phyloP scores from a whole-genome alignment of 2,797 vertebrate genomes.

The Scarus forsteni region DNA sequence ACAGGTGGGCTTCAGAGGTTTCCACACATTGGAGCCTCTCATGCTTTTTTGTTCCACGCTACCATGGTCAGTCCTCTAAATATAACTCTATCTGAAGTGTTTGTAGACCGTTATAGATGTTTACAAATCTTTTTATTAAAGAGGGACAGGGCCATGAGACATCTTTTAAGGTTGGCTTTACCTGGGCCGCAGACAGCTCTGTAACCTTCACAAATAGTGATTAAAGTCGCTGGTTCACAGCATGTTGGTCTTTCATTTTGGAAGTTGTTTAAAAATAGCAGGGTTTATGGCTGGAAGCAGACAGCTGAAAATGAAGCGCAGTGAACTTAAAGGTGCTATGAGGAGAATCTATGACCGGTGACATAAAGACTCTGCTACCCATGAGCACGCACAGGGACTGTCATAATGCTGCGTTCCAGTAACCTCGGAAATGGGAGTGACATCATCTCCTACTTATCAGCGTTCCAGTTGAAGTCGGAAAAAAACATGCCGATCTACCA shows the following conservation, averaged over 20 bases:
- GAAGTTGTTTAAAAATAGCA: not conserved
- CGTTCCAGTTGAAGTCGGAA: no score
- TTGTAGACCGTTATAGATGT: constrained; percentile 10
- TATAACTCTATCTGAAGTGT: not conserved
- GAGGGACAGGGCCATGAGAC: not conserved
- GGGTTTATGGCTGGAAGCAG: not conserved
- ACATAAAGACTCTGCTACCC: no score
- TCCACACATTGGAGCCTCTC: not conserved
- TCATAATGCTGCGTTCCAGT: no score
- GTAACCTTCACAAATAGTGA: constrained; percentile 7
- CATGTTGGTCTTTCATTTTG: not conserved
- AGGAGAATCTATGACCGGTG: no score
- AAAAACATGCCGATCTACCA: no score
- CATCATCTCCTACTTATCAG: no score
- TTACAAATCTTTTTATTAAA: constrained; percentile 18
- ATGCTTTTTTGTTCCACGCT: not conserved
- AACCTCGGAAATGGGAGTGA: no score
- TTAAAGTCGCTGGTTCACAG: not conserved
- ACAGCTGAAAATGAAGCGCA: not conserved
- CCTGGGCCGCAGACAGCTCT: not conserved
- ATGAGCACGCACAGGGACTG: no score
- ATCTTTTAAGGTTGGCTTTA: not conserved
- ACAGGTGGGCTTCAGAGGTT: not conserved
- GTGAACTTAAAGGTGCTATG: no score
- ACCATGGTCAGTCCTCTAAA: not conserved